Conservation (phyloP, 2,888 invertebrate species). For the Eupeodes luniger region DNA sequence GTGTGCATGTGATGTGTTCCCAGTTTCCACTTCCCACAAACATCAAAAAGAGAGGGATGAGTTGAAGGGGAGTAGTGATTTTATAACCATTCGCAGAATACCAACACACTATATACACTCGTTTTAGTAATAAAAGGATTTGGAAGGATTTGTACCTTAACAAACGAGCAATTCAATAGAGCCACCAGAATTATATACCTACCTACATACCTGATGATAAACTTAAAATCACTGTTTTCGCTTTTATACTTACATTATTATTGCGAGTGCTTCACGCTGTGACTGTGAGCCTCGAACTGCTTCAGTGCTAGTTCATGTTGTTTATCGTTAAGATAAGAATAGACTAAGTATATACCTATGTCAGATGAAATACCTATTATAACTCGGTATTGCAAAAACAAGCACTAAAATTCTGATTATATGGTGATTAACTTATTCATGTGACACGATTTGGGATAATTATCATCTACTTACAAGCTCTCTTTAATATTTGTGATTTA, state of each 20-base stretch:
- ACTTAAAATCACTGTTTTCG: conserved; percentile 56
- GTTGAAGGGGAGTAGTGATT: not conserved
- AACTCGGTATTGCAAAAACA: conserved; percentile 23
- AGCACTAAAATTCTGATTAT: conserved; percentile 34
- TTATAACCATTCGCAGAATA: conserved; percentile 68
- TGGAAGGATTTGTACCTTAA: conserved; percentile 61
- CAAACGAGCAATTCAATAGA: conserved; percentile 59
- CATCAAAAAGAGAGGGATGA: not conserved
- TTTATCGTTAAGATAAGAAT: conserved; percentile 44
- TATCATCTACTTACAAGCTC: not conserved
- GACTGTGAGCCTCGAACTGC: conserved; percentile 26
- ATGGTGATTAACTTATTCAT: conserved; percentile 52
- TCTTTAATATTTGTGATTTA: no score
- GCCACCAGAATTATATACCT: conserved; percentile 51
- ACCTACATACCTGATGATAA: conserved; percentile 32
- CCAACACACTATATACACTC: conserved; percentile 60
- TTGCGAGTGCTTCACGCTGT: conserved; percentile 14
- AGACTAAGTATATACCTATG: not conserved
- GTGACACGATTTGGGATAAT: conserved; percentile 38
- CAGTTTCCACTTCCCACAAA: not conserved
- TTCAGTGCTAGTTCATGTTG: conserved; percentile 34
- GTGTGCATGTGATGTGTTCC: not conserved
- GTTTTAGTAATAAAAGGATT: conserved; percentile 72
- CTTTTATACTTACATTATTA: not conserved
- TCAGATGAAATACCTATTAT: conserved; percentile 23